phyloP scores from a whole-genome alignment of 1,140 invertebrate genomes.

The Brachionus koreanus region DNA sequence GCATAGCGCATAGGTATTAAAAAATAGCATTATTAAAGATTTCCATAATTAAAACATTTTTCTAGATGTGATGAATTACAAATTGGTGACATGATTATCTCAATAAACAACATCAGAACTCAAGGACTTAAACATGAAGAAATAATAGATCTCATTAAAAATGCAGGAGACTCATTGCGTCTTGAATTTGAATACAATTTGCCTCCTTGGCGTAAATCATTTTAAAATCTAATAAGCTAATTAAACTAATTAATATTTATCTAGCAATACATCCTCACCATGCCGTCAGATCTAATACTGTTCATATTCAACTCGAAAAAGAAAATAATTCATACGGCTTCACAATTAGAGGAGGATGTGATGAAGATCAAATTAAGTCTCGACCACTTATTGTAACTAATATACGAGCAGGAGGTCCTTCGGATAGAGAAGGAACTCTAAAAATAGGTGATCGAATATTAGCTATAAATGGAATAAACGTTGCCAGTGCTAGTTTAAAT shows the following conservation, averaged over 20 bases:
- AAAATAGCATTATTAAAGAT: conserved; percentile 49
- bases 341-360: conserved; percentile 74
- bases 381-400: conserved; percentile 80
- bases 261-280: conserved; percentile 50
- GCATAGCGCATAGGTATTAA: conserved; percentile 60
- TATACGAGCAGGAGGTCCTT: conserved; percentile 79
- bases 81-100: conserved; percentile 72
- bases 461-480: conserved; percentile 71
- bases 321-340: conserved; percentile 80
- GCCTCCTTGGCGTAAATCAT: conserved; percentile 67
- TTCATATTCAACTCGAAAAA: conserved; percentile 63
- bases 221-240: not conserved
- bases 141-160: conserved; percentile 70
- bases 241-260: not conserved
- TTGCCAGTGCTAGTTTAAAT: conserved; percentile 59
- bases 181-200: conserved; percentile 78
- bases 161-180: conserved; percentile 68
- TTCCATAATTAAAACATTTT: conserved; percentile 46
- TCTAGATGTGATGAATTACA: conserved; percentile 63
- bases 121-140: conserved; percentile 72
- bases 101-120: conserved; percentile 75
- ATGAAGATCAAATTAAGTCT: conserved; percentile 62
- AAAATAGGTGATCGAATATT: conserved; percentile 75
- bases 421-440: conserved; percentile 73
- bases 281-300: conserved; percentile 53